Base-by-base conservation (phyloP, 2,797 vertebrate genomes). In the Antrozous pallidus region DNA sequence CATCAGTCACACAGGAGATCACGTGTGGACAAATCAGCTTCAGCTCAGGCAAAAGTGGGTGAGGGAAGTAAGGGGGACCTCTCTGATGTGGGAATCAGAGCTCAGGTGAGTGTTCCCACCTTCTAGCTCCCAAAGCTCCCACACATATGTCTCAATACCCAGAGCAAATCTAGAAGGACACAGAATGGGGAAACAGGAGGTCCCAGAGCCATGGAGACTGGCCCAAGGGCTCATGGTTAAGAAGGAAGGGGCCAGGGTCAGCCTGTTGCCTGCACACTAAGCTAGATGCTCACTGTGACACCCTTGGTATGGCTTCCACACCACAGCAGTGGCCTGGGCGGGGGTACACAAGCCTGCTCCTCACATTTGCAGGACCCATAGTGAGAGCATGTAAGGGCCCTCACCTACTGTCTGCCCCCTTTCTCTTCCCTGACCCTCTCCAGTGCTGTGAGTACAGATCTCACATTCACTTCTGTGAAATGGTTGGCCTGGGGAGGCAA, bases 21-120 rank as follows among this genome's bases (percentile, higher is more conserved):
- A 49, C 31, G n/a, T 31, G 24, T 10, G 47, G 40, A 31, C 54
- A 47, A 42, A 51, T 74, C 28, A 8, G 38, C 70, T 71, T 63
- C 9, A 5, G n/a, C 70, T 40, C 2, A 0, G 13, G 73, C 9
- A 42, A 11, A 4, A 33, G 47, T 0, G 17, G 13, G 40, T 9
- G 11, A 54, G 3, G 36, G 9, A 81, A 11, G 8, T 9, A 2
- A 47, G 20, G n/a, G 11, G 71, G 24, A 4, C 1, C 20, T 67
- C 28, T 10, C 74, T 3, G 9, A 54, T 4, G 1, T 5, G 28
- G 40, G 54, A 22, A 18, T 31, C 54, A 69, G 28, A 67, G 42
- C 28, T 22, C 17, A 54, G 38, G 80, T 20, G 9, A 0, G 3
- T 47, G 4, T 36, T 70, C 42, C 38, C 51, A 45, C 40, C 67